Evolutionary conservation across 2,888 invertebrate species (phyloP), one percentile per base, ranked within the genome.

Genomic region (Linnaemya tessellans): DNA sequence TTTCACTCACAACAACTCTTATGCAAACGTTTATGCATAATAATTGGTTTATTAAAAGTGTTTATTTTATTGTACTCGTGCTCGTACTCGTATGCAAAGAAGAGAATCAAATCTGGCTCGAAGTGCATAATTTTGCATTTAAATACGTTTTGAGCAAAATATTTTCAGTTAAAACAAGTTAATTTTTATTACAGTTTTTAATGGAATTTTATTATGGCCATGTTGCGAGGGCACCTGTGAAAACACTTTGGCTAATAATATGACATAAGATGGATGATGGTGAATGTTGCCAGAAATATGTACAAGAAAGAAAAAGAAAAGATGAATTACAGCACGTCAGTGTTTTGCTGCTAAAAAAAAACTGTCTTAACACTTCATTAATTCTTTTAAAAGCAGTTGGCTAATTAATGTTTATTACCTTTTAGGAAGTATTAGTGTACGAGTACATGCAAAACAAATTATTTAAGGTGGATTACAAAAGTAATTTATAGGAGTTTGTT

Each of bases 1-100:
- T 41, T 67, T 78, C 46, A 35, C 15, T 9, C 43, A 35, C 51
- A 43, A 22, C n/a, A 35, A 68, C 51, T 64, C 54, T 84, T 77
- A 73, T 71, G 80, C 67, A 77, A 80, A 80, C 38, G 49, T 67
- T 68, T 25, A 73, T 84, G 73, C 73, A 81, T 81, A 80, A 78
- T 73, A 80, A 81, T 81, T 68, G 78, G 78, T 58, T 64, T 62
- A 80, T 62, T 77, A 74, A 71, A 75, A 67, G 49, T 68, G 58
- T 62, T 74, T 60, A 22, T 49, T n/a, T n/a, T 56, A 43, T 43
- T 20, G 25, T 13, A 46, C 15, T 38, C 15, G 7, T 56, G 13
- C 60, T n/a, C 3, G 62, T 62, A 56, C 35, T n/a, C 11, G 38
- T 25, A 25, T 64, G n/a, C 38, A 64, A 51, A 62, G 38, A 41